Evolutionary conservation across 1,140 invertebrate genomes (phyloP).

Genomic region (Zelostemma sp.): DNA sequence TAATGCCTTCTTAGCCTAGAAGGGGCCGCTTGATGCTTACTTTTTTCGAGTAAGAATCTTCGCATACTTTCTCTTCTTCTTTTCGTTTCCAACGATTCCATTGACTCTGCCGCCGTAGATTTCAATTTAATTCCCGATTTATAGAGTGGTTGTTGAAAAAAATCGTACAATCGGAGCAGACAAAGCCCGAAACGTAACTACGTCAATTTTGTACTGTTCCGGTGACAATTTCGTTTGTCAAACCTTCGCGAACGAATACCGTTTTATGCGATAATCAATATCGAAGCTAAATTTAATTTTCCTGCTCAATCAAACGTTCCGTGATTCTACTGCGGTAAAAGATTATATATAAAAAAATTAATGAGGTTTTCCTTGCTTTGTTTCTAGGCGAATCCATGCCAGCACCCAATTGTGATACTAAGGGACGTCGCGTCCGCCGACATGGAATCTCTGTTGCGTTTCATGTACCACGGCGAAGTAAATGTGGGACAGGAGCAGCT

Average conservation of each 20-base stretch:
- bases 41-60: too few species aligned
- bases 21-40: neutral
- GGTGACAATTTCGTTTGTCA: too few species aligned
- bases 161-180: neutral
- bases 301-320: too few species aligned
- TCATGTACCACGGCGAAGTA: slow-evolving; percentile 96
- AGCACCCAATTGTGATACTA: slow-evolving; percentile 93
- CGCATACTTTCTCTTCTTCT: slow-evolving; percentile 10
- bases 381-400: slow-evolving; percentile 86
- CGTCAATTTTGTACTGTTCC: too few species aligned
- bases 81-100: neutral
- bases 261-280: neutral
- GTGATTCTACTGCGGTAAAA: too few species aligned
- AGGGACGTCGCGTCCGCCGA: slow-evolving; percentile 89
- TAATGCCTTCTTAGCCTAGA: slow-evolving; percentile 2
- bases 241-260: neutral
- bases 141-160: neutral
- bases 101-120: slow-evolving; percentile 4
- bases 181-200: neutral
- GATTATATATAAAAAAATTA: too few species aligned
- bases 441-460: slow-evolving; percentile 90
- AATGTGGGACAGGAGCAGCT: slow-evolving; percentile 92
- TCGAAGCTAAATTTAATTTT: too few species aligned
- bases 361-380: too few species aligned
- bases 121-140: slow-evolving; percentile 1